Conservation (phyloP, 2,113 vertebrate genomes). For the rabbit (Oryctolagus cuniculus) region DNA sequence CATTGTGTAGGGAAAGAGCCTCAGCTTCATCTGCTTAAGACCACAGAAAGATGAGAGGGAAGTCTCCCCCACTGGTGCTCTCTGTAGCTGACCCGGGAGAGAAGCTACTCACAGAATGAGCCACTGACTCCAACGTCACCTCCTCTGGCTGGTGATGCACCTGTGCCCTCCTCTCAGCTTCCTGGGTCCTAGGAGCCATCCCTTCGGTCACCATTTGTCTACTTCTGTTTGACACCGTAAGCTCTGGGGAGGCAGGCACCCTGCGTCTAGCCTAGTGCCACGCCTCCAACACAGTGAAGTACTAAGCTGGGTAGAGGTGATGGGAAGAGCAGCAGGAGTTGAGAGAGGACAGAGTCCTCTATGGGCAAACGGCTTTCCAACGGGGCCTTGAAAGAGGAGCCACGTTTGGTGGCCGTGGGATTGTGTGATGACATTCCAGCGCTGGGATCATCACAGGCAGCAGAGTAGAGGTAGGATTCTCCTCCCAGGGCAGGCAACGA, state of each 20-base stretch:
- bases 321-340: neutral
- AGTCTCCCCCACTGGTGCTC: neutral
- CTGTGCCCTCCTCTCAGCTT: neutral
- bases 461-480: neutral
- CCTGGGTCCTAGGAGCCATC: neutral
- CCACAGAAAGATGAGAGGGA: neutral
- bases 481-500: neutral
- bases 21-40: neutral
- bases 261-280: neutral
- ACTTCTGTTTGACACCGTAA: neutral
- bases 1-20: neutral
- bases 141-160: neutral
- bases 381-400: neutral
- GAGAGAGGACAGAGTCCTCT: conserved; percentile 3
- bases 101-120: neutral
- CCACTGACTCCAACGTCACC: neutral
- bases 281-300: neutral
- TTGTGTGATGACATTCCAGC: neutral
- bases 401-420: neutral
- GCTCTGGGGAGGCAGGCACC: neutral
- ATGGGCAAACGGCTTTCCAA: neutral
- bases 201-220: neutral
- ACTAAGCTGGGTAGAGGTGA: neutral
- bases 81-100: neutral
- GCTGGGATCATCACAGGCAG: neutral